A percentile compares a stretch with the other conserved stretches of the same genome.
phyloP scores from a whole-genome alignment of 1,140 invertebrate genomes.

The Acromyrmex heyeri region DNA sequence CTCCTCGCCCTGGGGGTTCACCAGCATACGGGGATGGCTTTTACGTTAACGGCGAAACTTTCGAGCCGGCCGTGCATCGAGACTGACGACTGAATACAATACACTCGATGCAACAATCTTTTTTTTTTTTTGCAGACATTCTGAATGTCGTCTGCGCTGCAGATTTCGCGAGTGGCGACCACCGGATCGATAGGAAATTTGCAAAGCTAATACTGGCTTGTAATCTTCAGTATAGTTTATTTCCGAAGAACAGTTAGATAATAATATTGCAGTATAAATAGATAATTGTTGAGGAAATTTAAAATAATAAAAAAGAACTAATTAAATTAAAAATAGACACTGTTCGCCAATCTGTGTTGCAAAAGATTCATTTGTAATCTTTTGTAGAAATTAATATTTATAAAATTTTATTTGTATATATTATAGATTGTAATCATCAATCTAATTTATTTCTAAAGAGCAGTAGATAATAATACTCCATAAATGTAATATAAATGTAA shows the following conservation, averaged over 20 bases:
- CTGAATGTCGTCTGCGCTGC: not conserved
- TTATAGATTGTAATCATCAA: not conserved
- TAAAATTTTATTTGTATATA: not conserved
- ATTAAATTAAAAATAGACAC: not conserved
- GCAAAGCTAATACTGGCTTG: not conserved
- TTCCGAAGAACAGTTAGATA: not conserved
- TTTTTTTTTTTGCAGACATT: not conserved
- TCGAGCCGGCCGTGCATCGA: constrained; percentile 60
- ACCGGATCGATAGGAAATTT: not conserved
- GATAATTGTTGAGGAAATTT: not conserved
- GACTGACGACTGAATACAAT: constrained; percentile 29
- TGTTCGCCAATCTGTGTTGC: not conserved
- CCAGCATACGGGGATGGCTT: constrained; percentile 73
- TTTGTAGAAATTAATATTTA: not conserved
- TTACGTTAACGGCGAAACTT: constrained; percentile 82
- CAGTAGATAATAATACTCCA: too few relatives aligned
- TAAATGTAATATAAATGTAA: too few relatives aligned
- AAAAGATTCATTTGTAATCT: not conserved
- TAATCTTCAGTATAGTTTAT: not conserved
- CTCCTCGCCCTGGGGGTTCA: not conserved
- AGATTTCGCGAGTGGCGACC: not conserved
- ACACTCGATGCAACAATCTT: constrained; percentile 9
- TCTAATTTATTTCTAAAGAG: too few relatives aligned
- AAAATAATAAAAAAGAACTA: not conserved
- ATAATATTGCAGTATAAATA: not conserved